A percentile compares a stretch with the other conserved stretches of the same genome.
Evolutionary conservation across 2,113 vertebrate genomes (phyloP).

Genomic region (Hippocampus barbouri): DNA sequence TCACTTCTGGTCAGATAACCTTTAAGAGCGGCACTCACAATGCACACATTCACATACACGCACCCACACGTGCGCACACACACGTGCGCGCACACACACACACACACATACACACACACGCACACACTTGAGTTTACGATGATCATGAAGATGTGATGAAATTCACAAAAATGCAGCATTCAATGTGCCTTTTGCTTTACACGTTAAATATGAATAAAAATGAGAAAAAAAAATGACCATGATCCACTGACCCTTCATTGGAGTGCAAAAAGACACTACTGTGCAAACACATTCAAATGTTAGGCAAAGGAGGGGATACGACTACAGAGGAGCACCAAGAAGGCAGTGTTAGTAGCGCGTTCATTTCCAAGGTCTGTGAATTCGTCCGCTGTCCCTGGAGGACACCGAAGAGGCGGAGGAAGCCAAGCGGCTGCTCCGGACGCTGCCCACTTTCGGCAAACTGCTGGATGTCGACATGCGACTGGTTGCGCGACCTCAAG

Average conservation of each 20-base stretch:
- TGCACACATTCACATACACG: neutral
- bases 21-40: neutral
- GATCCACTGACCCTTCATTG: slow-evolving; percentile 1
- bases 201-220: slow-evolving; percentile 5
- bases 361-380: slow-evolving; percentile 83
- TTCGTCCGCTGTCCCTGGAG: slow-evolving; percentile 40
- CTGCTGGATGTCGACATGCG: slow-evolving; percentile 67
- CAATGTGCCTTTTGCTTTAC: neutral
- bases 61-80: neutral
- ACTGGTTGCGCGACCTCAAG: slow-evolving; percentile 76
- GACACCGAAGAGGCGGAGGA: slow-evolving; percentile 32
- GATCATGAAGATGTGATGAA: neutral
- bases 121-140: neutral
- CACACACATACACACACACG: neutral
- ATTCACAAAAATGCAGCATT: slow-evolving; percentile 22
- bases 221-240: neutral
- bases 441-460: slow-evolving; percentile 58
- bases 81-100: neutral
- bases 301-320: neutral
- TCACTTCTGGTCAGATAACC: neutral
- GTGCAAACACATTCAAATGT: slow-evolving; percentile 8
- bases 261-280: neutral
- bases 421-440: slow-evolving; percentile 59
- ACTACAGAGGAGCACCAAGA: neutral
- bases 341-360: neutral